Percentiles rank a stretch among this genome's conserved stretches.
Conservation (phyloP, 2,113 vertebrate genomes). For the Struthidea cinerea region DNA sequence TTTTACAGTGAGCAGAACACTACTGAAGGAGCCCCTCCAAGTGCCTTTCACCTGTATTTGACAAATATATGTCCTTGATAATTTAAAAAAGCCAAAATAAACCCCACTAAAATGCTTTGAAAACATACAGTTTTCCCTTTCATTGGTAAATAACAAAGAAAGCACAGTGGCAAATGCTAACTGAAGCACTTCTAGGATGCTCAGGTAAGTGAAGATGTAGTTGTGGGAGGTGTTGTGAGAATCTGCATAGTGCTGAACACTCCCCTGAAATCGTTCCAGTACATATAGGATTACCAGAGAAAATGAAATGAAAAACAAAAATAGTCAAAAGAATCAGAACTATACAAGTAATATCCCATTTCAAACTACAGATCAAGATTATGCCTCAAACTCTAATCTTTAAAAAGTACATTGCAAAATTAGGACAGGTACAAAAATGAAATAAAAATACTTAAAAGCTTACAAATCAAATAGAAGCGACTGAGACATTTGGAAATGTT, state of each 20-base stretch:
- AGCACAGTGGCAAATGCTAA: neutral
- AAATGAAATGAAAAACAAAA: neutral
- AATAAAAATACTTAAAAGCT: neutral
- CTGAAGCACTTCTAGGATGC: neutral
- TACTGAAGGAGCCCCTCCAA: neutral
- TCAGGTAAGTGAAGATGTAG: neutral
- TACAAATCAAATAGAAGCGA: neutral
- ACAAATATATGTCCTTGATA: accelerated
- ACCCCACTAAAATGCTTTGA: neutral
- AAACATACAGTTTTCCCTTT: neutral
- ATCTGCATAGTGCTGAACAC: neutral
- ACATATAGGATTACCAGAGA: neutral
- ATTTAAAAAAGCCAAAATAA: neutral
- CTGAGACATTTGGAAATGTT: neutral
- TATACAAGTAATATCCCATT: neutral
- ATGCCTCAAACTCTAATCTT: neutral
- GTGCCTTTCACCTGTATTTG: neutral
- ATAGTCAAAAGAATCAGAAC: neutral
- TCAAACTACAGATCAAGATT: neutral
- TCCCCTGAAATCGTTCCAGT: neutral
- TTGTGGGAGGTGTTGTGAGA: neutral
- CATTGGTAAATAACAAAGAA: neutral
- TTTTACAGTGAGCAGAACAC: neutral
- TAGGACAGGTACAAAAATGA: neutral
- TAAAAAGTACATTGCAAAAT: neutral